These are phyloP conservation scores for Anastrepha ludens DNA, from an alignment of 1,140 invertebrate genomes.

Conservation along the genomic window DNA sequence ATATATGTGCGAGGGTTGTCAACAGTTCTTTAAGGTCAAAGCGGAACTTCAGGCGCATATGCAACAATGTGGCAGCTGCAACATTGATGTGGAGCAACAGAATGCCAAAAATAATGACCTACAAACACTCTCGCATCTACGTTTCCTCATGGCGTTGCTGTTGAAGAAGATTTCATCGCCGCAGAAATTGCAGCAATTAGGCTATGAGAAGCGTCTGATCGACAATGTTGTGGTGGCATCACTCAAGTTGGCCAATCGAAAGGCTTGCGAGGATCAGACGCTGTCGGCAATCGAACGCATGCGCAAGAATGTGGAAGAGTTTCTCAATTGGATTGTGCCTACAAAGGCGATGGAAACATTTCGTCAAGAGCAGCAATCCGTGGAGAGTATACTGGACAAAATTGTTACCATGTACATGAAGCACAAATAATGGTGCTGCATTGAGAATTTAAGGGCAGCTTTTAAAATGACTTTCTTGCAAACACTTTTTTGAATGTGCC, in stretches of 20 bases:
- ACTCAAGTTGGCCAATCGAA: constrained; percentile 82
- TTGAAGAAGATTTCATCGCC: constrained; percentile 88
- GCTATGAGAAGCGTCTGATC: constrained; percentile 87
- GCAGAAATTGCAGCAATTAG: constrained; percentile 83
- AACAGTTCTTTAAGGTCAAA: constrained; percentile 86
- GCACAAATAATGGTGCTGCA: constrained; percentile 62
- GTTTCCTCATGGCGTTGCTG: constrained; percentile 85
- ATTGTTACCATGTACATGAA: constrained; percentile 72
- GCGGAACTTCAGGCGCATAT: constrained; percentile 77
- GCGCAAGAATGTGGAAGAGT: constrained; percentile 83
- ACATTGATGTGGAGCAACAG: constrained; percentile 50
- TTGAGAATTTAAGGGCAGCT: not conserved
- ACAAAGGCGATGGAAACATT: constrained; percentile 85
- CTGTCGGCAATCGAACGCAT: constrained; percentile 79
- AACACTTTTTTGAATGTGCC: not conserved
- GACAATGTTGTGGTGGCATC: constrained; percentile 88
- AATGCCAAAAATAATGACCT: constrained; percentile 57
- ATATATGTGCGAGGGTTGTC: constrained; percentile 82
- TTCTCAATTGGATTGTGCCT: constrained; percentile 88
- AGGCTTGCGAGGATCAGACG: constrained; percentile 77
- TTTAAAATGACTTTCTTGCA: not conserved
- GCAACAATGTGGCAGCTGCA: constrained; percentile 68
- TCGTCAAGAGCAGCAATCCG: constrained; percentile 81
- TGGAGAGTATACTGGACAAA: constrained; percentile 84
- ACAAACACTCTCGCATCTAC: constrained; percentile 80